These are phyloP conservation scores for Pseudopodoces humilis DNA, from an alignment of 2,113 vertebrate genomes.

Conservation along the genomic window DNA sequence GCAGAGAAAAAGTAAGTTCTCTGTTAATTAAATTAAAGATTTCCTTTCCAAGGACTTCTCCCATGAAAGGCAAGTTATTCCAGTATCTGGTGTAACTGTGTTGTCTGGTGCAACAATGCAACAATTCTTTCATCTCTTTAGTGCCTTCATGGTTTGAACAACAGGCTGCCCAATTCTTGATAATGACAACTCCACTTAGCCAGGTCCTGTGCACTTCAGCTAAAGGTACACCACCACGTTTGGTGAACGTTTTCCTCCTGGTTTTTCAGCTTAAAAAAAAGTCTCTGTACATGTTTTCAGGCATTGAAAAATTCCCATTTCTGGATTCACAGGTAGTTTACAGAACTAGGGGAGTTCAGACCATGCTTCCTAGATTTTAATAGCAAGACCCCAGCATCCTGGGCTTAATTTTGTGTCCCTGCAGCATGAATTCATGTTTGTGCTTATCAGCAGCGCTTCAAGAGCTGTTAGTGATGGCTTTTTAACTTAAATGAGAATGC, in stretches of 20 bases:
- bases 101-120: background rate
- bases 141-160: background rate
- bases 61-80: background rate
- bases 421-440: background rate
- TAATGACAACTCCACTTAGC: background rate
- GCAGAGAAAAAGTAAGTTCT: background rate
- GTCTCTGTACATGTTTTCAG: background rate
- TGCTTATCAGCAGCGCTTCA: background rate
- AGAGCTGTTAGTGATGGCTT: background rate
- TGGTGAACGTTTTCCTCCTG: background rate
- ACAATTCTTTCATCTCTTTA: background rate
- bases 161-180: background rate
- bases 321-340: background rate
- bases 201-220: background rate
- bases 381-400: background rate
- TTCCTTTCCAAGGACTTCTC: background rate
- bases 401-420: background rate
- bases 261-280: background rate
- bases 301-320: background rate
- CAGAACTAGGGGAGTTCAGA: background rate
- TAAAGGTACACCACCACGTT: background rate
- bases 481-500: background rate
- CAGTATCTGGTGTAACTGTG: background rate
- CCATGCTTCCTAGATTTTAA: background rate
- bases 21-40: background rate